Evolutionary conservation across 2,888 invertebrate genomes (phyloP), one percentile per base, ranked within the genome.

Genomic region (Geophilus truncorum): DNA sequence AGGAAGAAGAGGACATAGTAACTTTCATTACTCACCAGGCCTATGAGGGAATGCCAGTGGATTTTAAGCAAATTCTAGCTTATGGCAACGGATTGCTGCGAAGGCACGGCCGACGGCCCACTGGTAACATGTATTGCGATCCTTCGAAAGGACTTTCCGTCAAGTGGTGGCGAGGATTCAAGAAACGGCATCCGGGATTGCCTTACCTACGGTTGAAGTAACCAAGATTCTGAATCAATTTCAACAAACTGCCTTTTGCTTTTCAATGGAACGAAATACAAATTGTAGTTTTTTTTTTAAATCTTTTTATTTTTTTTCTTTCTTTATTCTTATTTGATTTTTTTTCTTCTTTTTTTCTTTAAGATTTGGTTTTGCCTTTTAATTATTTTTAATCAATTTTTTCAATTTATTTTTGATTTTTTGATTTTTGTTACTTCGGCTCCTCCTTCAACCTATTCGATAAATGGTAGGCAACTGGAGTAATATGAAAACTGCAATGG

Each of bases 161-260:
- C 30, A 82, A 82, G 75, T 82, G 82, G 82, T 82, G 82, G 82
- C 80, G 82, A 40, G 82, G 82, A 30, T 82, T 82, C 81, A 82
- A 82, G 79, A 82, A 82, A 77, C 51, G 82, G 70, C 82, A 82
- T 77, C 82, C 82, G 25, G 82, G 82, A 77, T 77, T 82, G 45
- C 82, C 82, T 15, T 82, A 82, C 40, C 80, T 81, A 75, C 80
- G 82, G 12, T 80, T 82, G 80, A 82, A 82, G 81, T 79, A 36
- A 80, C 3, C 51, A 1, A 51, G 4, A 51, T n/a, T 18, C 5
- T 1, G n/a, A 25, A 21, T 28, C 57, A 40, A 45, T 28, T 25
- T 28, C 7, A 25, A 25, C 4, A 23, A 62, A 70, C 9, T 70
- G 70, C 70, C 70, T 70, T 70, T 70, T n/a, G 5, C 18, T 45